These are phyloP conservation scores for Scaptomyza flava DNA, from an alignment of 2,888 invertebrate genomes.

Conservation along the genomic window DNA sequence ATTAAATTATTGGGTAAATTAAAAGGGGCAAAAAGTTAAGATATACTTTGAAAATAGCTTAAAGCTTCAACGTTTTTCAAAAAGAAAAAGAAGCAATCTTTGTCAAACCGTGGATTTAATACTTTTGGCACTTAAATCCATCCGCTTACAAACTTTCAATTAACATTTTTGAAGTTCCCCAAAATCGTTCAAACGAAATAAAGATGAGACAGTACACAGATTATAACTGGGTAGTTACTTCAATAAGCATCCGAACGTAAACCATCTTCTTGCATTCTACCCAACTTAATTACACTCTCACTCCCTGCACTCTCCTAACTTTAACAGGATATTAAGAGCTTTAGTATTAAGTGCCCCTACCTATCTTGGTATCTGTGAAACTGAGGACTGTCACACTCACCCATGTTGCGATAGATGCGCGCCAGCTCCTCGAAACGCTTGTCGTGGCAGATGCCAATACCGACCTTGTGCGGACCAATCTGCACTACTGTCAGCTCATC, in stretches of 20 bases:
- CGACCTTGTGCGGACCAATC: constrained; percentile 89
- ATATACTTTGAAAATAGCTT: no score
- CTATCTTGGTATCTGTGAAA: neutral
- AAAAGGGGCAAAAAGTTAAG: no score
- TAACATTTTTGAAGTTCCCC: no score
- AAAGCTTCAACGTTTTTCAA: neutral
- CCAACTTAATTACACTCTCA: neutral
- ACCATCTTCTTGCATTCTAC: neutral
- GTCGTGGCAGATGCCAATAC: constrained; percentile 98
- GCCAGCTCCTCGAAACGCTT: constrained; percentile 96
- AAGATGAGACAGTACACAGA: no score
- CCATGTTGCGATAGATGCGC: constrained; percentile 88
- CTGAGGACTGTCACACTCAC: constrained; percentile 72
- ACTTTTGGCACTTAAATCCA: neutral
- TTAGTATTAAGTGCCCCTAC: neutral
- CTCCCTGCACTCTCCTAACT: neutral
- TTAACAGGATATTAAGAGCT: constrained; percentile 1
- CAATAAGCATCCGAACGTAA: no score
- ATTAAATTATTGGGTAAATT: no score
- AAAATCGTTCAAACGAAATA: no score
- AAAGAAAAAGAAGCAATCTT: no score
- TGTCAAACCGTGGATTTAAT: neutral
- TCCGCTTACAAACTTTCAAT: no score
- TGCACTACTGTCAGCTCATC: constrained; percentile 90
- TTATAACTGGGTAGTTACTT: no score